phyloP scores from a whole-genome alignment of 2,113 vertebrate genomes.

The Mormyrus lacerda region DNA sequence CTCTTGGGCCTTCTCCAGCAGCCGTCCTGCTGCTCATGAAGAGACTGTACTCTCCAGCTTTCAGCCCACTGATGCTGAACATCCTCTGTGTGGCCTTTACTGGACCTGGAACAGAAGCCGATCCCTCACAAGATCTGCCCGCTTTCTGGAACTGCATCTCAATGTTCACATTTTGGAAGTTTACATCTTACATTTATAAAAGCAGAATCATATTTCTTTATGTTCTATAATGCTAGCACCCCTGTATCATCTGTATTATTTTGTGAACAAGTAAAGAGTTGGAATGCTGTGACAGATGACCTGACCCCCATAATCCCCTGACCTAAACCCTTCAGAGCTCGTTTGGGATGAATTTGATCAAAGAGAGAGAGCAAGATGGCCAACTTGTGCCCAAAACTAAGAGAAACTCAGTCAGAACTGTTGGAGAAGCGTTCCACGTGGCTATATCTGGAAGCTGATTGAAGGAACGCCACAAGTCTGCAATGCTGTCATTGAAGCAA shows the following conservation, averaged over 20 bases:
- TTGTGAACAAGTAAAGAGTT: neutral
- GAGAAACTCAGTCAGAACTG: neutral
- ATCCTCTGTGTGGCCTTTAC: slow-evolving; percentile 19
- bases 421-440: neutral
- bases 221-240: neutral
- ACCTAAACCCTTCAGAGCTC: no score
- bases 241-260: neutral
- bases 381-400: neutral
- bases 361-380: neutral
- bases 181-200: neutral
- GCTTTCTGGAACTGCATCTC: neutral
- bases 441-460: neutral
- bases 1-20: slow-evolving; percentile 43
- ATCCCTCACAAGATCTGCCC: neutral
- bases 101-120: slow-evolving; percentile 31
- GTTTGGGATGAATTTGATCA: neutral
- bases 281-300: neutral
- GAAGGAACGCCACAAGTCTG: neutral
- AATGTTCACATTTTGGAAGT: neutral
- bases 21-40: slow-evolving; percentile 54
- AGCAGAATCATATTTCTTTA: neutral
- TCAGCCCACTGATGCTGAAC: slow-evolving; percentile 29
- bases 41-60: slow-evolving; percentile 42
- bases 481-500: neutral
- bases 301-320: neutral